Evolutionary conservation across 1,140 invertebrate genomes (phyloP), one percentile per base, ranked within the genome.

Genomic region (Nephila pilipes): DNA sequence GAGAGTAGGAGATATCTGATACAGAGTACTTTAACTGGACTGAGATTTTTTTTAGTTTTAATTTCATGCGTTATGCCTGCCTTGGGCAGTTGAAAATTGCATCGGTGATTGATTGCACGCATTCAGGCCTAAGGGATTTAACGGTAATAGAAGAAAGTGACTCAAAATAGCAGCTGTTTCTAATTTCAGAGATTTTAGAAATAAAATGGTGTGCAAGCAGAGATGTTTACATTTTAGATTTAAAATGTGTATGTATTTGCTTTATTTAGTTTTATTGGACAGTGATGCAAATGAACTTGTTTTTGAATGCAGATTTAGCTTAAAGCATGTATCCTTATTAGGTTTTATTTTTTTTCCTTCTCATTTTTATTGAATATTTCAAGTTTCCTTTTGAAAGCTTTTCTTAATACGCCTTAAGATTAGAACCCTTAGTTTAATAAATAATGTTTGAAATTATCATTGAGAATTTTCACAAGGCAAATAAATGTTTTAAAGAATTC

Each of bases 1-100:
- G 83, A 55, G 83, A 32, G 14, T 6, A 18, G 55, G n/a, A 85
- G 54, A 36, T 85, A 85, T 85, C 83, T 85, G 83, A 85, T 60
- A 58, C n/a, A 36, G 57, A 32, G 83, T 18, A 58, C 36, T 81
- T 81, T 46, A 46, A 46, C 46, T 10, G 46, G 12, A 54, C 46
- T 22, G 75, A 18, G 14, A 29, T 58, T 85, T 57, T 57, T 58
- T 2, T 14, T 14, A 57, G 54, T 85, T 32, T 60, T 85, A 85
- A 85, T 85, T 85, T 85, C 25, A 60, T 60, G 20, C 55, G 46
- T 25, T 83, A 54, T 83, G 20, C n/a, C 18, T 54, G 80, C 80
- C 38, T 54, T 22, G 18, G 25, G 65, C 65, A 69, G 65, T 29
- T 25, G 29, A 69, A 69, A 83, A 83, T 55, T 54, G 36, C 20